Evolutionary conservation across 2,113 vertebrate genomes (phyloP).

Genomic region (Cariama cristata): DNA sequence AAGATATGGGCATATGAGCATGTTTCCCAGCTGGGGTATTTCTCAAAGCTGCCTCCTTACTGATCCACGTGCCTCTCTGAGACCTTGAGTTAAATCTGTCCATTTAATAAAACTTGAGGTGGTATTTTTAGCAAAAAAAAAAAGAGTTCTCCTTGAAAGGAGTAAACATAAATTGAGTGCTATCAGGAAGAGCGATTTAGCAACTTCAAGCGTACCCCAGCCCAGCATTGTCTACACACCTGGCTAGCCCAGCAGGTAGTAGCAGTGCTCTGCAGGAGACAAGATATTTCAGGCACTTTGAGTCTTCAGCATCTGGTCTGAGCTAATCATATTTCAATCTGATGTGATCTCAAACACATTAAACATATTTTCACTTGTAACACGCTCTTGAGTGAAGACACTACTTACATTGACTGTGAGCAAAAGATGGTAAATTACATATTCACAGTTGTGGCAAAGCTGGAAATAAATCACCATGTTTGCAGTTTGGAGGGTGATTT

Average conservation of each 20-base stretch:
- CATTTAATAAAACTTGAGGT: not conserved
- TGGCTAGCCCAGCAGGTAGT: not conserved
- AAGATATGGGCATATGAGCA: not conserved
- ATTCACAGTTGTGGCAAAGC: not conserved
- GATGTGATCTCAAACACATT: not conserved
- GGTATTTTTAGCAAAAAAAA: not conserved
- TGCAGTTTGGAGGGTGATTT: not conserved
- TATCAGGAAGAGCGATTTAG: not conserved
- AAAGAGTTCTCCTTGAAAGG: not conserved
- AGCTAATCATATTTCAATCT: not conserved
- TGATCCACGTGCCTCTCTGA: not conserved
- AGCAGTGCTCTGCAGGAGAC: not conserved
- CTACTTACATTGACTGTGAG: not conserved
- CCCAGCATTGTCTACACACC: accelerated
- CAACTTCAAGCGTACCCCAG: not conserved
- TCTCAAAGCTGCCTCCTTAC: not conserved
- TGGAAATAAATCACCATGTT: not conserved
- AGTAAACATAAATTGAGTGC: not conserved
- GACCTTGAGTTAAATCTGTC: not conserved
- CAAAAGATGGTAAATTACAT: not conserved
- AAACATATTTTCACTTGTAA: not conserved
- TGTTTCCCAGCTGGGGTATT: not conserved
- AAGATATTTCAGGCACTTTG: not conserved
- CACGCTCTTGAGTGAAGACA: not conserved
- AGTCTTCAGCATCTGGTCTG: not conserved